A percentile compares a stretch with the other conserved stretches of the same genome.
Evolutionary conservation across 2,113 vertebrate genomes (phyloP).

Genomic region (Seriola quinqueradiata): DNA sequence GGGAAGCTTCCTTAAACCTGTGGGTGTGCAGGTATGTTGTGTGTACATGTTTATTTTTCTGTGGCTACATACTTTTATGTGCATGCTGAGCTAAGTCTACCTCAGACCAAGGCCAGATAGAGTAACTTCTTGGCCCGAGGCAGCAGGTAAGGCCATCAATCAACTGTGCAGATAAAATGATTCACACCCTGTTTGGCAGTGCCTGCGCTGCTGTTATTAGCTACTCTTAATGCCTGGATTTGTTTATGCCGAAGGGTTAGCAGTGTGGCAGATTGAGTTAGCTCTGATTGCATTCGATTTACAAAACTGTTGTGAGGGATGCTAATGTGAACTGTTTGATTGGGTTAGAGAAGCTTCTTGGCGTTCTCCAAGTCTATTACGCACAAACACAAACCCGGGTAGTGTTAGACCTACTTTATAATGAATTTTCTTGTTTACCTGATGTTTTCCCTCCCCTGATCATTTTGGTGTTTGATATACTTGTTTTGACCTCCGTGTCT

Average conservation of each 20-base stretch:
- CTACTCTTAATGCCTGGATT: conserved; percentile 57
- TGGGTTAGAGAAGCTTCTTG: conserved; percentile 40
- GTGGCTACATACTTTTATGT: conserved; percentile 13
- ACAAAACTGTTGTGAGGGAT: conserved; percentile 51
- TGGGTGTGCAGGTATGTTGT: conserved; percentile 29
- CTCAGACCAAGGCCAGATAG: conserved; percentile 17
- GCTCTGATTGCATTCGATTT: conserved; percentile 67
- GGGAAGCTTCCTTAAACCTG: conserved; percentile 16
- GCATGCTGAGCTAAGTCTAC: conserved; percentile 42
- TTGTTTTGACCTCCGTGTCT: conserved; percentile 30
- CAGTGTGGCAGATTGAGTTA: conserved; percentile 46
- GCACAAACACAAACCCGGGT: neutral
- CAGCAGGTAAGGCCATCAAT: conserved; percentile 58
- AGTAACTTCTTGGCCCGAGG: conserved; percentile 41
- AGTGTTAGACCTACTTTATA: conserved; percentile 1
- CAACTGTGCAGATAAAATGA: conserved; percentile 59
- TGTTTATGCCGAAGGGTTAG: conserved; percentile 69
- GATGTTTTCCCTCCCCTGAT: neutral
- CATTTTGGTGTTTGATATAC: conserved; percentile 23
- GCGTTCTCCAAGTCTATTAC: conserved; percentile 8
- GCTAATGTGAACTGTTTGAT: conserved; percentile 58
- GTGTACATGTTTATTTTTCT: conserved; percentile 34
- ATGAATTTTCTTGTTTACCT: conserved; percentile 23
- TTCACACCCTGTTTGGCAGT: conserved; percentile 54
- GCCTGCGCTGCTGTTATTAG: conserved; percentile 49